Conservation (phyloP, 2,888 invertebrate genomes). For the Apamea epomidion region DNA sequence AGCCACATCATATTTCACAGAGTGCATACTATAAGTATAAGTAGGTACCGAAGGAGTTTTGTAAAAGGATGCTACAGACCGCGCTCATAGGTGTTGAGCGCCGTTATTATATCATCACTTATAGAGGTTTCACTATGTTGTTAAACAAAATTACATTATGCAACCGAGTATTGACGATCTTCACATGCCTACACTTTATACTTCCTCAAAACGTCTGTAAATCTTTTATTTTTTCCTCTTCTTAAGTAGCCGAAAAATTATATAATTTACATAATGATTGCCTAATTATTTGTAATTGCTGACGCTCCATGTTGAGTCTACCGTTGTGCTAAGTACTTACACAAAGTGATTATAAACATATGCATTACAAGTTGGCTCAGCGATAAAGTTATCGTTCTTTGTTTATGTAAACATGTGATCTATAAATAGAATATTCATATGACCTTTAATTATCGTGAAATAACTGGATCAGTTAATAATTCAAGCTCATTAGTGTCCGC, state of each 20-base stretch:
- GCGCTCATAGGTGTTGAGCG: slow-evolving; percentile 50
- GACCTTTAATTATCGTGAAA: slow-evolving; percentile 53
- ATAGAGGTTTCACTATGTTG: slow-evolving; percentile 86
- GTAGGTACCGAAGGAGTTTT: slow-evolving; percentile 28
- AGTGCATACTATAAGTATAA: slow-evolving; percentile 17
- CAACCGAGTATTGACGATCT: slow-evolving; percentile 79
- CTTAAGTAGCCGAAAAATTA: slow-evolving; percentile 54
- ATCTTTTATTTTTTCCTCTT: slow-evolving; percentile 59
- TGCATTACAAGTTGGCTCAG: slow-evolving; percentile 20
- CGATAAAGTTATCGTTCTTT: slow-evolving; percentile 37
- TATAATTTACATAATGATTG: slow-evolving; percentile 53
- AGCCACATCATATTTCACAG: slow-evolving; percentile 1
- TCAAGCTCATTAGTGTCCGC: slow-evolving; percentile 42
- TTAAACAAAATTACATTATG: slow-evolving; percentile 87
- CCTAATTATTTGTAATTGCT: slow-evolving; percentile 49
- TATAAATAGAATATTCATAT: slow-evolving; percentile 53
- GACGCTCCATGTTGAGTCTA: slow-evolving; percentile 30
- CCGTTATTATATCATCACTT: slow-evolving; percentile 84
- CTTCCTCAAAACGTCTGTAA: slow-evolving; percentile 74
- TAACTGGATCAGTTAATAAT: slow-evolving; percentile 59
- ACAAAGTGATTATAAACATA: slow-evolving; percentile 15
- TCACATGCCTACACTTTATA: slow-evolving; percentile 72
- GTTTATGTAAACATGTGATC: slow-evolving; percentile 48
- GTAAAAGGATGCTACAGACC: slow-evolving; percentile 55
- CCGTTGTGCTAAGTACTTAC: slow-evolving; percentile 17